Percentiles rank a stretch among this genome's conserved stretches.
Evolutionary conservation across 2,888 invertebrate genomes (phyloP).

Genomic region (Serrognathus titanus): DNA sequence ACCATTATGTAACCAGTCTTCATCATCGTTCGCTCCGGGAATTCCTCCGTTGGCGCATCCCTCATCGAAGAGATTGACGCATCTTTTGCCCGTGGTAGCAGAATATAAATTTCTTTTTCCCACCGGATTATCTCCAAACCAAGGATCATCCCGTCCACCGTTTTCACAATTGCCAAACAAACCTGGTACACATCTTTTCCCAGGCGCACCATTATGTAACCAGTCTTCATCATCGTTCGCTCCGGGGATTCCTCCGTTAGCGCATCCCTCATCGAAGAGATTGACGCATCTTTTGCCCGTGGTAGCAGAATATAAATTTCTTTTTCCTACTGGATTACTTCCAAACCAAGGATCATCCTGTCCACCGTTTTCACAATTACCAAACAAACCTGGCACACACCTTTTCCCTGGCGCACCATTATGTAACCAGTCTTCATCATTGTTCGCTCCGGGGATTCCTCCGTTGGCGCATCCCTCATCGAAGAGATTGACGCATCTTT

Average conservation of each 20-base stretch:
- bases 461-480: not conserved
- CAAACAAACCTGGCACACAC: not conserved
- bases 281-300: slow-evolving; percentile 10
- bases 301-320: not conserved
- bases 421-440: not conserved
- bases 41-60: not conserved
- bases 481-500: slow-evolving; percentile 9
- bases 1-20: not conserved
- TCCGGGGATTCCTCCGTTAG: not conserved
- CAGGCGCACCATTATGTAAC: slow-evolving; percentile 8
- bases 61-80: not conserved
- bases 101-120: not conserved
- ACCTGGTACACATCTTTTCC: not conserved
- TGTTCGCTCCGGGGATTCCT: not conserved
- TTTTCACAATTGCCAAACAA: too few relatives aligned
- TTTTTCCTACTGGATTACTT: not conserved
- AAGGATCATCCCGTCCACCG: not conserved
- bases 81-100: not conserved
- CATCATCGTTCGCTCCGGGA: not conserved
- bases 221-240: slow-evolving; percentile 7
- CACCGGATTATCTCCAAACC: not conserved
- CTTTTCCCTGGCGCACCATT: not conserved
- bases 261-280: slow-evolving; percentile 3
- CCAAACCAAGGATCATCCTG: not conserved
- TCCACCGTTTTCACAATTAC: too few relatives aligned